Percentiles rank a stretch among this genome's conserved stretches.
phyloP scores from a whole-genome alignment of 2,888 invertebrate genomes.

The Habroteleia sp. region DNA sequence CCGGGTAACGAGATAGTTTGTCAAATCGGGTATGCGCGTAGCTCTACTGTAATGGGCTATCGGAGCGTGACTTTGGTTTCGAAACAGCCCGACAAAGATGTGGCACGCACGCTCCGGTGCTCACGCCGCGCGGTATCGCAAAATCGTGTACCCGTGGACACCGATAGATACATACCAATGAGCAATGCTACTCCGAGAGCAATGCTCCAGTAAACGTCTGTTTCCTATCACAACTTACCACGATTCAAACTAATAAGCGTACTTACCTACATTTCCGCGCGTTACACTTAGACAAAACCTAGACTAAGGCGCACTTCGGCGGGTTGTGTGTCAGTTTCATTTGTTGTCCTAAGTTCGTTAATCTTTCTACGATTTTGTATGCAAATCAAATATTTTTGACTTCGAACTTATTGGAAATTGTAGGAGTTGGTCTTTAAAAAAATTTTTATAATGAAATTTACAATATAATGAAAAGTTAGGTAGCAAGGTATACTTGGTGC shows the following conservation, averaged over 20 bases:
- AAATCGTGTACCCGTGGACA: conserved; percentile 59
- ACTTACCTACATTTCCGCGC: conserved; percentile 46
- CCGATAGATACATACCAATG: conserved; percentile 60
- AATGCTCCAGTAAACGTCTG: conserved; percentile 55
- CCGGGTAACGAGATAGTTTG: conserved; percentile 35
- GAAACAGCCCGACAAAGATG: conserved; percentile 61
- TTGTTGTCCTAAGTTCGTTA: too few species aligned
- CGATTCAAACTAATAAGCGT: conserved; percentile 38
- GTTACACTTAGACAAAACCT: conserved; percentile 39
- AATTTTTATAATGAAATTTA: too few species aligned
- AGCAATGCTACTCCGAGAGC: conserved; percentile 32
- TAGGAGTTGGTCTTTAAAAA: too few species aligned
- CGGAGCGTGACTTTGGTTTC: conserved; percentile 64
- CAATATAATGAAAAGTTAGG: too few species aligned
- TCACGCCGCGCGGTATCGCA: conserved; percentile 57
- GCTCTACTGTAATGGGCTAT: conserved; percentile 55
- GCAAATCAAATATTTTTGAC: too few species aligned
- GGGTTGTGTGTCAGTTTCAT: too few species aligned
- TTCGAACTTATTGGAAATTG: too few species aligned
- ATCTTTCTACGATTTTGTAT: too few species aligned
- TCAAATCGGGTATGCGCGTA: conserved; percentile 46
- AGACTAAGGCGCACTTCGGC: too few species aligned
- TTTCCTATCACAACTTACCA: conserved; percentile 51
- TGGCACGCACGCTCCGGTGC: conserved; percentile 64
- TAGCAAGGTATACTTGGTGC: too few species aligned